A percentile compares a stretch with the other conserved stretches of the same genome.
Conservation (phyloP, 1,140 invertebrate genomes). For the Drosophila ercepeae region DNA sequence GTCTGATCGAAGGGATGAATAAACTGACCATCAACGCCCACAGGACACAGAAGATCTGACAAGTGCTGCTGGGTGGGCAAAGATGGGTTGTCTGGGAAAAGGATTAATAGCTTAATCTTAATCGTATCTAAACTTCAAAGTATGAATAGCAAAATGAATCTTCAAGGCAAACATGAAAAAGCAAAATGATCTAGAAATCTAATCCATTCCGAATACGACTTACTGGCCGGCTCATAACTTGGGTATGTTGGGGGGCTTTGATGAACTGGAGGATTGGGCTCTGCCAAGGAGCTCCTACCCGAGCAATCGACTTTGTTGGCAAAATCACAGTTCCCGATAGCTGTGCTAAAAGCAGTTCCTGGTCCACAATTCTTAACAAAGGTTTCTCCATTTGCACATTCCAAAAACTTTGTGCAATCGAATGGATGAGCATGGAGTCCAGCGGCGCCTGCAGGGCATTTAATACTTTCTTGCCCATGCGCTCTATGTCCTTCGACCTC, state of each 20-base stretch:
- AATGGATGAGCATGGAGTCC: conserved; percentile 86
- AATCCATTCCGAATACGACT: not conserved
- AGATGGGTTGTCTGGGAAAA: conserved; percentile 36
- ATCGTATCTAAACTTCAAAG: not conserved
- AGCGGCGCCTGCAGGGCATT: conserved; percentile 84
- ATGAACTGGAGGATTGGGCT: not conserved
- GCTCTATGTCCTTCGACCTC: not conserved
- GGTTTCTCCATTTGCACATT: conserved; percentile 86
- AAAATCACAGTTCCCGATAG: conserved; percentile 86
- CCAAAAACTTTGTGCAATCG: conserved; percentile 88
- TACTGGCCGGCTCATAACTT: conserved; percentile 1
- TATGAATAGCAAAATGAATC: conserved; percentile 17
- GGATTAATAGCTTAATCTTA: conserved; percentile 63
- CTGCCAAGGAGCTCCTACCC: not conserved
- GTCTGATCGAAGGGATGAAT: conserved; percentile 87
- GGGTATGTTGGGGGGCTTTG: not conserved
- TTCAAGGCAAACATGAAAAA: conserved; percentile 9
- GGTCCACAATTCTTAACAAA: conserved; percentile 87
- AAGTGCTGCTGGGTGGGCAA: conserved; percentile 35
- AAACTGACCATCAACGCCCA: conserved; percentile 84
- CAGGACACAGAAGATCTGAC: conserved; percentile 50
- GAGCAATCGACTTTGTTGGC: conserved; percentile 86
- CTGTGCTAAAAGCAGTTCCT: conserved; percentile 88
- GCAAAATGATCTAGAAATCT: conserved; percentile 43
- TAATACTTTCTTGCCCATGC: not conserved